Evolutionary conservation across 1,140 invertebrate species (phyloP), one percentile per base, ranked within the genome.

Genomic region (Adelges cooleyi): DNA sequence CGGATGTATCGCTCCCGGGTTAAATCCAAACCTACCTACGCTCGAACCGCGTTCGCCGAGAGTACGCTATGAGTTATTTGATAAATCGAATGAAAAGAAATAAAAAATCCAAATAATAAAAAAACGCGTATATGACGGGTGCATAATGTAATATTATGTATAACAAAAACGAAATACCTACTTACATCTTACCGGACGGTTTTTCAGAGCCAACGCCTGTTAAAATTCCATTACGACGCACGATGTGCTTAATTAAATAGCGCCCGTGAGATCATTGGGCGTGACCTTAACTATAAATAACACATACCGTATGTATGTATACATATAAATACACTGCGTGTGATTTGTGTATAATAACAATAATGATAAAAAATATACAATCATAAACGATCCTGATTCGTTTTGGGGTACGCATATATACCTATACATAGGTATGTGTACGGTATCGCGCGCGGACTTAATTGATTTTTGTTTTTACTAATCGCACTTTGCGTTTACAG

Each of bases 161-260:
- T n/a, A n/a, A n/a, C n/a, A n/a, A n/a, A n/a, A n/a, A n/a, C n/a
- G n/a, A n/a, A n/a, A n/a, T n/a, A n/a, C n/a, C n/a, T n/a, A n/a
- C n/a, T n/a, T n/a, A n/a, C n/a, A n/a, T n/a, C n/a, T n/a, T n/a
- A n/a, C 23, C 40, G 22, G 46, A 46, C 54, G 27, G 54, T 27
- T 59, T 62, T 62, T 62, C 44, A 62, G 40, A 29, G 56, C 42
- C 44, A 62, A 40, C 33, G 56, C 42, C 56, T 33, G 56, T 62
- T 62, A 48, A 62, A 62, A 62, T 62, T 62, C 56, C 56, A n/a
- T 62, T 33, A 42, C 42, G 56, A 62, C 46, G 56, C 42, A 62
- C 56, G 56, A 46, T 22, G n/a, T n/a, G 56, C 56, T 62, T 62
- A 62, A 62, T 62, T 62, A 62, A 62, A 62, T 62, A 62, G 56